Base-by-base conservation (phyloP, 2,113 vertebrate species). In the Urocolius indicus region DNA sequence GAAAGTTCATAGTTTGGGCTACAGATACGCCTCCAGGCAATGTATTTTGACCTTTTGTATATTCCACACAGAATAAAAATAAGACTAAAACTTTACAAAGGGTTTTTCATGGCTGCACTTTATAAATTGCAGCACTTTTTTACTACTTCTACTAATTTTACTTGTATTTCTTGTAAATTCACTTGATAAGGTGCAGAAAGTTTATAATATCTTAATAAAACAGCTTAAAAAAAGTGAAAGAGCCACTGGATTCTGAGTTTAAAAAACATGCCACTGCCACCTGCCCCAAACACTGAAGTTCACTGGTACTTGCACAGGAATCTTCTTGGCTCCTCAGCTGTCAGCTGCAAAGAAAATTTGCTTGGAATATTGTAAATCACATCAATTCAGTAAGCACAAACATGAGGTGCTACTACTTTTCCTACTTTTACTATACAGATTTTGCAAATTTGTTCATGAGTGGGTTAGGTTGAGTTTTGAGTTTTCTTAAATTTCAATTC, bases 21-120 rank as follows among this genome's bases (percentile, higher is more conserved):
- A 19, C 84, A 84, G 94, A 91, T 87, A 52, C 30, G 38, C 78
- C 73, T 93, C 78, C 5, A 66, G 79, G 87, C 59, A 94, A 93
- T 82, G 91, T 87, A 89, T 54, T 77, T 55, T 97, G 94, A 93
- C 84, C 83, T 96, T 95, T 94, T 83, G 41, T 86, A 24, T 76
- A 45, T 92, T 83, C 68, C 90, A 36, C 34, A 68, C 15, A 45
- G 75, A 87, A 76, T 80, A 68, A 94, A 96, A 90, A 94, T 58
- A 83, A 87, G 57, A 41, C 30, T 22, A 48, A 93, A 24, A 32
- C 24, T 43, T 61, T 41, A 36, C 34, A 52, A 73, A 65, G n/a
- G 20, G 2, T 2, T 24, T n/a, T 38, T 93, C n/a, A 12, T 23
- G 4, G 3, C 16, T 76, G 1, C 6, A 16, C 58, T 75, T 87